Base-by-base conservation (phyloP, 2,113 vertebrate species). In the Lamprotornis superbus region DNA sequence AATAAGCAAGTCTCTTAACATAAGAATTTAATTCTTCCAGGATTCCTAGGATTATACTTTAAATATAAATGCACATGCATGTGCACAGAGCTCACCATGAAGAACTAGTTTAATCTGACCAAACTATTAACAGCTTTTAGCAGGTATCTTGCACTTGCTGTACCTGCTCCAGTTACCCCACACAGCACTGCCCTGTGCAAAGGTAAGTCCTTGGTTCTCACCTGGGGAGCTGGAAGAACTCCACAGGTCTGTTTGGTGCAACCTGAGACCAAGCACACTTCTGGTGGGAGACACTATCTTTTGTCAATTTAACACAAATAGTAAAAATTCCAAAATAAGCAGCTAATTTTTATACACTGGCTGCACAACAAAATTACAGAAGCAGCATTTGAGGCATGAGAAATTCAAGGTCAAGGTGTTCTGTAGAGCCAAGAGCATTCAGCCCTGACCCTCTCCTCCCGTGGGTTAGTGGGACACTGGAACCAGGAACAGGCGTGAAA, bases 221-320 rank as follows among this genome's bases (percentile, higher is more conserved):
- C 37, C 46, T n/a, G 37, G 9, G n/a, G 9, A 73, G 37, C 42
- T 68, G 55, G 39, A 42, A 37, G 30, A 68, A 28, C 17, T 64
- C 81, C 37, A 17, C 69, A 67, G 7, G 15, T 23, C 69, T 25
- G 9, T 18, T 52, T 23, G 46, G 28, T 61, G 22, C 40, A 46
- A 33, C 28, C 53, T 65, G 18, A 50, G 69, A 28, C 6, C 2
- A 2, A 71, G 22, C 24, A 56, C 0, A 0, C 30, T n/a, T 17
- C 30, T 37, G 37, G 25, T 42, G 59, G 33, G 47, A 82, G 24
- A 25, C 9, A 37, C 17, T 20, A 21, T 33, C 25, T 77, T 52
- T 50, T 15, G 3, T 50, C 37, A n/a, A 5, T 23, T 53, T 68
- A 42, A 47, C 7, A 57, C n/a, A 63, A 73, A 71, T 7, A 57